phyloP scores from a whole-genome alignment of 2,888 invertebrate genomes.

The Micropterix aruncella region DNA sequence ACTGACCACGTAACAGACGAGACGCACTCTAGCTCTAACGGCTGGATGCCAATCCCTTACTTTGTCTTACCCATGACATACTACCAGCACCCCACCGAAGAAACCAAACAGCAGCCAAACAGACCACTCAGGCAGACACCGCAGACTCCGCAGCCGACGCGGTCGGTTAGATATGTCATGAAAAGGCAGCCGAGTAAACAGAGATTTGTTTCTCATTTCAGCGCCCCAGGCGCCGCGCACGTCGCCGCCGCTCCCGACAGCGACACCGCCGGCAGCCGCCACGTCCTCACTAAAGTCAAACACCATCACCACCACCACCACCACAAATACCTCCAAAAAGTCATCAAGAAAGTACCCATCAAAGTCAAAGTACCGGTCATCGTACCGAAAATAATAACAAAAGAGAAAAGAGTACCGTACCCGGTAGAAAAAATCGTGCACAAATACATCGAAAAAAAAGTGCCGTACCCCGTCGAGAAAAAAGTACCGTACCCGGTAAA shows the following conservation, averaged over 20 bases:
- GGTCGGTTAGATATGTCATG: too few species aligned
- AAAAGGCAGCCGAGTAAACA: not conserved
- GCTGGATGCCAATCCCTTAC: not conserved
- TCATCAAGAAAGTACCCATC: slow-evolving; percentile 35
- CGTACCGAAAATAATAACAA: slow-evolving; percentile 40
- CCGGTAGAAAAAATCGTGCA: slow-evolving; percentile 25
- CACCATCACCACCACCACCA: slow-evolving; percentile 54
- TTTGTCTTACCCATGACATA: not conserved
- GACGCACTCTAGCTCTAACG: not conserved
- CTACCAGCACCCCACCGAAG: not conserved
- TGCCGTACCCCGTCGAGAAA: slow-evolving; percentile 31
- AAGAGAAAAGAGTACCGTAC: slow-evolving; percentile 29
- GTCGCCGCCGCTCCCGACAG: slow-evolving; percentile 10
- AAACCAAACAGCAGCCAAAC: not conserved
- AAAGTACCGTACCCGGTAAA: slow-evolving; percentile 31
- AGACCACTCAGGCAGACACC: not conserved
- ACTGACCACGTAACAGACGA: not conserved
- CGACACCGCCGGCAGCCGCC: slow-evolving; percentile 19
- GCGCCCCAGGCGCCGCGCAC: not conserved
- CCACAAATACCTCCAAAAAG: slow-evolving; percentile 46
- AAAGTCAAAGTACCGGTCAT: slow-evolving; percentile 32
- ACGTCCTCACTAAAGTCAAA: slow-evolving; percentile 31
- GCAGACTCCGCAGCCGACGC: not conserved
- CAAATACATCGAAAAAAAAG: slow-evolving; percentile 20
- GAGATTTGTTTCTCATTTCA: not conserved